Conservation (phyloP, 2,888 invertebrate species). For the Cremastobaeus sp. region DNA sequence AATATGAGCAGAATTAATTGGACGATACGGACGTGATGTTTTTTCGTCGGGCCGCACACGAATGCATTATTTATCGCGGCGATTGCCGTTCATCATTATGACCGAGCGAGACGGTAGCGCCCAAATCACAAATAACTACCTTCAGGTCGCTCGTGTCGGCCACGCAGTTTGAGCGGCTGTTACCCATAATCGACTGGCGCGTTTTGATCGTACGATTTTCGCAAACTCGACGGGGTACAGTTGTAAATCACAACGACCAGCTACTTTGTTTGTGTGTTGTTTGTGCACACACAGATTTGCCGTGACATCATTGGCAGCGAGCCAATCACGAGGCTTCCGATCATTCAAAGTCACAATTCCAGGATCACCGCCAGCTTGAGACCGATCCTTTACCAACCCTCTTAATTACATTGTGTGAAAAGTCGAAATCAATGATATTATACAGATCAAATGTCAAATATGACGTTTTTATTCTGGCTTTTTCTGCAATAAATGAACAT, state of each 20-base stretch:
- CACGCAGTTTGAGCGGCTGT: no score
- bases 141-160: no score
- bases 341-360: slow-evolving; percentile 4
- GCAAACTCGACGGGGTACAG: slow-evolving; percentile 17
- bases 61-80: slow-evolving; percentile 4
- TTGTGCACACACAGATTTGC: slow-evolving; percentile 25
- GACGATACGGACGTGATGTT: slow-evolving; percentile 14
- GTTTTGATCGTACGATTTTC: slow-evolving; percentile 3
- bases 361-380: slow-evolving; percentile 9
- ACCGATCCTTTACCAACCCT: slow-evolving; percentile 19
- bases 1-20: slow-evolving; percentile 31
- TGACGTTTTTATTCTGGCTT: no score
- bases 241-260: slow-evolving; percentile 33
- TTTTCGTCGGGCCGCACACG: not conserved
- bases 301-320: slow-evolving; percentile 36
- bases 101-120: not conserved
- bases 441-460: slow-evolving; percentile 4
- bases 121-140: not conserved
- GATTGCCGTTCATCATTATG: not conserved
- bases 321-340: slow-evolving; percentile 16
- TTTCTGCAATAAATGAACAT: no score
- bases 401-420: slow-evolving; percentile 13
- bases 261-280: slow-evolving; percentile 31
- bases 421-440: slow-evolving; percentile 15
- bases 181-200: no score